Percentiles rank a stretch among this genome's conserved stretches.
Conservation (phyloP, 2,797 vertebrate genomes). For the Anomalospiza imberbis region DNA sequence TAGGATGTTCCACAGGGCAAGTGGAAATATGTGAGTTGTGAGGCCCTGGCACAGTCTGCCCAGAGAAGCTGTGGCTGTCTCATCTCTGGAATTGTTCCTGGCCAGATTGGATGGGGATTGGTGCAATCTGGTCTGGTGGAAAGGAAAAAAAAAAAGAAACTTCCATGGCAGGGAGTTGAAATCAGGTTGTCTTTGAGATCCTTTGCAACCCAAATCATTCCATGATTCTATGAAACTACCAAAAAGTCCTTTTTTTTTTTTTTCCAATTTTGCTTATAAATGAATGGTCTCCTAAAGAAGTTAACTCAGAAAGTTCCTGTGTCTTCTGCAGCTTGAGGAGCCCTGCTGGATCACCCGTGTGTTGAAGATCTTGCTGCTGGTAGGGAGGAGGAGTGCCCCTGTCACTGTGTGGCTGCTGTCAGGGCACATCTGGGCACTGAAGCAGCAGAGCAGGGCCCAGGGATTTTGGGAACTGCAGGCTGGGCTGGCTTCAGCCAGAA, state of each 20-base stretch:
- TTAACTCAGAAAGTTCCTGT: neutral
- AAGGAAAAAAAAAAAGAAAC: neutral
- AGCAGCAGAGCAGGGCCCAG: neutral
- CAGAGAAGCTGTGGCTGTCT: neutral
- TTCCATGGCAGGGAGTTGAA: neutral
- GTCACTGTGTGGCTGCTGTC: neutral
- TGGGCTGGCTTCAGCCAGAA: neutral
- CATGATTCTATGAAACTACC: neutral
- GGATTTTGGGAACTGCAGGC: neutral
- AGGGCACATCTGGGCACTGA: neutral
- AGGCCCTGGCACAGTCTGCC: neutral
- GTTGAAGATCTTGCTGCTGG: neutral
- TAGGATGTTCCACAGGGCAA: neutral
- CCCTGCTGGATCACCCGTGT: accelerated
- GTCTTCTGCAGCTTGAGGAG: neutral
- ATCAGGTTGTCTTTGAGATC: neutral
- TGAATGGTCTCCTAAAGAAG: neutral
- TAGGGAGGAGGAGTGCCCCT: neutral
- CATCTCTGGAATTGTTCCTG: neutral
- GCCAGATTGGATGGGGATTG: neutral
- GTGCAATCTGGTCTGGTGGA: neutral
- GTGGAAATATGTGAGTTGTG: neutral
- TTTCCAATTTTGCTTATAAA: neutral
- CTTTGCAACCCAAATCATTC: neutral
- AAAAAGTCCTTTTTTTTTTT: neutral